Percentiles rank a stretch among this genome's conserved stretches.
Evolutionary conservation across 2,888 invertebrate species (phyloP).

Genomic region (Lingula anatina): DNA sequence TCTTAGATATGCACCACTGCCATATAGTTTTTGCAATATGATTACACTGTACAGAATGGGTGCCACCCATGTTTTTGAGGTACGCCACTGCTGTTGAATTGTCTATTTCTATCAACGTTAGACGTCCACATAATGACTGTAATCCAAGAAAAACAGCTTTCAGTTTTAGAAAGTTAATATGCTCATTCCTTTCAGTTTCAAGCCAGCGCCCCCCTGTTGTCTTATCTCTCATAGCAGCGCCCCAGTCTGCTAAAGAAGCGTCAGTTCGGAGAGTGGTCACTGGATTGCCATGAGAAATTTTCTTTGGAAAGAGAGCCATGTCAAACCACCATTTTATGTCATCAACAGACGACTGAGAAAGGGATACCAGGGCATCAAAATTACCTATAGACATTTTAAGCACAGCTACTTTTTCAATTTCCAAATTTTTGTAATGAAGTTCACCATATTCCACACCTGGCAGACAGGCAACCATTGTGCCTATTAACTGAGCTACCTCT

Average conservation of each 20-base stretch:
- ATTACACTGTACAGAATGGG: slow-evolving; percentile 7
- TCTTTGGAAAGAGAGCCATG: slow-evolving; percentile 6
- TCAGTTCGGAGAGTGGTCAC: slow-evolving; percentile 7
- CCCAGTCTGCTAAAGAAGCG: slow-evolving; percentile 6
- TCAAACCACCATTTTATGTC: slow-evolving; percentile 11
- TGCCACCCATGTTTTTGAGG: slow-evolving; percentile 9
- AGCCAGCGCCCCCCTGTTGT: slow-evolving; percentile 9
- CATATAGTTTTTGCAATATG: slow-evolving; percentile 8
- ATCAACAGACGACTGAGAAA: slow-evolving; percentile 5
- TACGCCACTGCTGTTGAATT: slow-evolving; percentile 10
- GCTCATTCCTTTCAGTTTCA: too few species aligned
- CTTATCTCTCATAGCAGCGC: slow-evolving; percentile 1
- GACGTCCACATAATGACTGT: slow-evolving; percentile 6
- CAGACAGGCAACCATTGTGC: slow-evolving; percentile 9
- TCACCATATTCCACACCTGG: slow-evolving; percentile 12
- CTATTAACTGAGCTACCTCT: slow-evolving; percentile 10
- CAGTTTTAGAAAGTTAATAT: slow-evolving; percentile 14
- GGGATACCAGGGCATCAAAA: slow-evolving; percentile 1
- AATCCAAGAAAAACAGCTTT: slow-evolving; percentile 10
- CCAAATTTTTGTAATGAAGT: slow-evolving; percentile 9
- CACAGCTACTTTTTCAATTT: slow-evolving; percentile 10
- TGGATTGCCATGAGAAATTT: slow-evolving; percentile 6
- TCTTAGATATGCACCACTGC: slow-evolving; percentile 5
- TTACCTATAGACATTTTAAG: slow-evolving; percentile 7
- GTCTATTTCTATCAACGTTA: slow-evolving; percentile 8